Evolutionary conservation across 2,797 vertebrate species (phyloP).

Genomic region (Diceros bicornis): DNA sequence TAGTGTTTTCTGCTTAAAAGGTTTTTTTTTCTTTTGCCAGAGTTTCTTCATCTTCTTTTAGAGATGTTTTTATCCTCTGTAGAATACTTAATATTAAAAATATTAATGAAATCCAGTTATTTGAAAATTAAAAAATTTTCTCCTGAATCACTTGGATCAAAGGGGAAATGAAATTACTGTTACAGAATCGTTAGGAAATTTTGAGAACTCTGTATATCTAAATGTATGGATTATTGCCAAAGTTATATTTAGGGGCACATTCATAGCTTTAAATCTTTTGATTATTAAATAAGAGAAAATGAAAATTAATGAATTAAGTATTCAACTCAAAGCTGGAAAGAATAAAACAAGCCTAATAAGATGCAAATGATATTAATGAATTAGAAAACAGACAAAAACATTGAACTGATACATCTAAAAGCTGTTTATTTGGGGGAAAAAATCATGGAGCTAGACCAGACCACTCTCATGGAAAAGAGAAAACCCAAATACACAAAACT

Average conservation of each 20-base stretch:
- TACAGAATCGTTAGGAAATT: conserved; percentile 32
- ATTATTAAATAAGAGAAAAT: conserved; percentile 57
- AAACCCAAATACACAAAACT: not conserved
- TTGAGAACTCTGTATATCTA: not conserved
- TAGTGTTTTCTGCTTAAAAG: conserved; percentile 37
- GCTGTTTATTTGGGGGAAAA: not conserved
- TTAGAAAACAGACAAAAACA: conserved; percentile 28
- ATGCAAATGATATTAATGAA: conserved; percentile 17
- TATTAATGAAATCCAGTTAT: conserved; percentile 48
- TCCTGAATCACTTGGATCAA: conserved; percentile 28
- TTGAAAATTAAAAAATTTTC: conserved; percentile 54
- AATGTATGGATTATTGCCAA: conserved; percentile 4
- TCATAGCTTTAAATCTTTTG: conserved; percentile 43
- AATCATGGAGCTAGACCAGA: not conserved
- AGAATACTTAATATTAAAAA: conserved; percentile 53
- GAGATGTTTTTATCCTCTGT: not conserved
- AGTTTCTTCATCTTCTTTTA: conserved; percentile 14
- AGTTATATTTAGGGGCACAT: conserved; percentile 46
- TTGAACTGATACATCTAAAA: not conserved
- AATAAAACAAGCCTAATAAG: conserved; percentile 35
- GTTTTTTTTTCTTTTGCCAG: not conserved
- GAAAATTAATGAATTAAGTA: conserved; percentile 48
- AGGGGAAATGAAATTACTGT: conserved; percentile 23
- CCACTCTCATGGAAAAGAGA: not conserved
- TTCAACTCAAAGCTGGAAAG: conserved; percentile 53